Evolutionary conservation across 1,140 invertebrate genomes (phyloP).

Genomic region (Goniozus legneri): DNA sequence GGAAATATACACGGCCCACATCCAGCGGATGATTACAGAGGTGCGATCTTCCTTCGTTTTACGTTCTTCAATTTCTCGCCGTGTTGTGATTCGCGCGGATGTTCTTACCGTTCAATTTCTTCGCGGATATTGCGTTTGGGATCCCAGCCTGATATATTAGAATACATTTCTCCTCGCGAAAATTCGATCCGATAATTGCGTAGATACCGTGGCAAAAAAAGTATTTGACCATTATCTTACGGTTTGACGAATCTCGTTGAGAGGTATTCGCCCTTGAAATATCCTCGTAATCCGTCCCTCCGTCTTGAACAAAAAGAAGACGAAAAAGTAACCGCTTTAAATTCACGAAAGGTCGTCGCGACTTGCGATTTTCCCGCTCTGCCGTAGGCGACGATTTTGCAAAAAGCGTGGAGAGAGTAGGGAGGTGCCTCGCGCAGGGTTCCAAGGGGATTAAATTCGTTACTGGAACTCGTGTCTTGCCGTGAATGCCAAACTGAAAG

Average conservation of each 20-base stretch:
- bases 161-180: no score
- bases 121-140: no score
- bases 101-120: no score
- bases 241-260: no score
- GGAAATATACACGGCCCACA: background rate
- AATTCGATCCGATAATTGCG: no score
- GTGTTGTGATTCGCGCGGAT: no score
- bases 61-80: background rate
- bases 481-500: slow-evolving; percentile 10
- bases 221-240: no score
- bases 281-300: background rate
- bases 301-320: background rate
- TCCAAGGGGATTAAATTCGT: slow-evolving; percentile 25
- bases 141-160: no score
- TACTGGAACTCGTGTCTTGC: slow-evolving; percentile 8
- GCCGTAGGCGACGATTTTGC: slow-evolving; percentile 14
- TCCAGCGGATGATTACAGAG: background rate
- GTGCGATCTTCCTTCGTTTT: background rate
- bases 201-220: no score
- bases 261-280: no score
- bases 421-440: slow-evolving; percentile 10
- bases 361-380: slow-evolving; percentile 13
- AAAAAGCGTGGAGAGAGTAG: slow-evolving; percentile 1
- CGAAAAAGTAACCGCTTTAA: background rate
- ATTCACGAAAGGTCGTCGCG: background rate